These are phyloP conservation scores for Cecidostiba fungosa DNA, from an alignment of 2,888 invertebrate genomes.

Conservation along the genomic window DNA sequence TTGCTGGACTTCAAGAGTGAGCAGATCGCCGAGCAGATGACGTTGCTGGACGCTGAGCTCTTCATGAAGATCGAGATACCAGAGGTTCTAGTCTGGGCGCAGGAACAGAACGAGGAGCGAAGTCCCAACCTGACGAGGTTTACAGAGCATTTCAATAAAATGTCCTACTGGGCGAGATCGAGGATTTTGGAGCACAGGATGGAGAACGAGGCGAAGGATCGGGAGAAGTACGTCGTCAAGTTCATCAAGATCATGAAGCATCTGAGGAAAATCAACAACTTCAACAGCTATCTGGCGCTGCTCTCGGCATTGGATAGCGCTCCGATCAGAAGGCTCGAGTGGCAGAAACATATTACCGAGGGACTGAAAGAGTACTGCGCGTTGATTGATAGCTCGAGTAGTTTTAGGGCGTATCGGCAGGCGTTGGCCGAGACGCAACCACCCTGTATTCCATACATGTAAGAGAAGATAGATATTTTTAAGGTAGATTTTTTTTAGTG, in stretches of 20 bases:
- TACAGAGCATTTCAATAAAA: slow-evolving; percentile 99
- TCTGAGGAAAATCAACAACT: slow-evolving; percentile 97
- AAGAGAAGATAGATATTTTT: slow-evolving; percentile 77
- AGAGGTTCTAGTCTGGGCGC: slow-evolving; percentile 98
- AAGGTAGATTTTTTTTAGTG: neutral
- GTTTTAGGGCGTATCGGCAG: slow-evolving; percentile 97
- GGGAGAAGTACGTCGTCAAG: slow-evolving; percentile 96
- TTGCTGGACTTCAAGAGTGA: slow-evolving; percentile 96
- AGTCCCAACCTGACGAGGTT: slow-evolving; percentile 98
- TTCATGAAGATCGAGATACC: slow-evolving; percentile 98
- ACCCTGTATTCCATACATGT: slow-evolving; percentile 99
- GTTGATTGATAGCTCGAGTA: slow-evolving; percentile 98
- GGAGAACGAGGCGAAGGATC: slow-evolving; percentile 92
- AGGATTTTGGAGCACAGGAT: slow-evolving; percentile 90
- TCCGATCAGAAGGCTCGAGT: slow-evolving; percentile 94
- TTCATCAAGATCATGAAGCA: slow-evolving; percentile 99
- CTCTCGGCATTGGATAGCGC: slow-evolving; percentile 98
- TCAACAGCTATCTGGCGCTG: slow-evolving; percentile 98
- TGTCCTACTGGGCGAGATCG: slow-evolving; percentile 99
- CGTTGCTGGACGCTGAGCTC: slow-evolving; percentile 95
- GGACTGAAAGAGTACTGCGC: slow-evolving; percentile 96
- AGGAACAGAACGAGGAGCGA: slow-evolving; percentile 97
- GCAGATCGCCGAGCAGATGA: slow-evolving; percentile 99
- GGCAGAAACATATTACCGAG: slow-evolving; percentile 95
- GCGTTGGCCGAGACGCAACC: slow-evolving; percentile 97